Percentiles rank a stretch among this genome's conserved stretches.
Evolutionary conservation across 2,113 vertebrate genomes (phyloP).

Genomic region (Petroica traversi): DNA sequence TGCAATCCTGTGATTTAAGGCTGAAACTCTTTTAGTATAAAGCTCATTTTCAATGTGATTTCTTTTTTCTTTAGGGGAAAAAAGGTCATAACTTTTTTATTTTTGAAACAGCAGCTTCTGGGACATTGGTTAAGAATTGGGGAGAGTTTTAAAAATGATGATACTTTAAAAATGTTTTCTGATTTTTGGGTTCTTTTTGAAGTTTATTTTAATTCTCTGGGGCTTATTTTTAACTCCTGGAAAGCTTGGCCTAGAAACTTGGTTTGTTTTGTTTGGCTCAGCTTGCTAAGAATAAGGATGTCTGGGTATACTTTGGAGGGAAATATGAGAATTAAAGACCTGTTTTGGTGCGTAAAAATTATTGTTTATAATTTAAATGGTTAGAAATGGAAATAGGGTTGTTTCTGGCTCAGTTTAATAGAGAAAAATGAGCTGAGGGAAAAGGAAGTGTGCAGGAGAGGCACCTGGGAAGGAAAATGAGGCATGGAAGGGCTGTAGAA

Average conservation of each 20-base stretch:
- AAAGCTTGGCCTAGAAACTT: neutral
- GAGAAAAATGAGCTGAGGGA: neutral
- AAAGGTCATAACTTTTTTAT: neutral
- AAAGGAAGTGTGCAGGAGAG: neutral
- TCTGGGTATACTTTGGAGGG: slow-evolving; percentile 20
- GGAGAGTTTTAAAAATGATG: neutral
- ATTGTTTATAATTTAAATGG: slow-evolving; percentile 6
- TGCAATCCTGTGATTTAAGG: neutral
- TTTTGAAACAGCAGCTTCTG: neutral
- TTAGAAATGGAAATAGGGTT: slow-evolving; percentile 20
- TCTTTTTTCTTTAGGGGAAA: neutral
- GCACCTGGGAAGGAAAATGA: neutral
- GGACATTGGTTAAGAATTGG: neutral
- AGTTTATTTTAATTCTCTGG: neutral
- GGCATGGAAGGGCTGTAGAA: neutral
- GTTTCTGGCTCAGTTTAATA: neutral
- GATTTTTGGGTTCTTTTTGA: neutral
- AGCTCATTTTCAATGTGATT: neutral
- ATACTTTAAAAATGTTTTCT: neutral
- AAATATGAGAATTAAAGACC: neutral
- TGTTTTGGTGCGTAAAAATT: neutral
- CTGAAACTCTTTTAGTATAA: neutral
- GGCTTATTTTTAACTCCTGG: slow-evolving; percentile 8
- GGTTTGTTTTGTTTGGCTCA: slow-evolving; percentile 41
- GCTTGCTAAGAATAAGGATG: neutral